Base-by-base conservation (phyloP, 1,140 invertebrate genomes). In the Leucophenga varia region DNA sequence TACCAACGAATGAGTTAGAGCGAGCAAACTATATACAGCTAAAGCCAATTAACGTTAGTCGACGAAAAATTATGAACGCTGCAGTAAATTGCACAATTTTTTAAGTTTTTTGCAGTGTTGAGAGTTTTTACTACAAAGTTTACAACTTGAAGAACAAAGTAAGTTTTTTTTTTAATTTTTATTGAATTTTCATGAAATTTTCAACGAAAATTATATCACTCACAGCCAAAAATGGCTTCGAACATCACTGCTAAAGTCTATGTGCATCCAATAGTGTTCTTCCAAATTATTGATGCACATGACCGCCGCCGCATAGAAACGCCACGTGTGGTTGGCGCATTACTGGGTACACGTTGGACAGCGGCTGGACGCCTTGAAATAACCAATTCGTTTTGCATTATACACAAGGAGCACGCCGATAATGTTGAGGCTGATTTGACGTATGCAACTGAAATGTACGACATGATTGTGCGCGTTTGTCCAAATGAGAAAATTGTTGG, bases 271-370 rank as follows among this genome's bases (percentile, higher is more conserved):
- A n/a, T 67, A 28, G 63, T 67, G 13, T 18, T 68, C 3, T 67
- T 67, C 18, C 64, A 67, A 31, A 64, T 67, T 14, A 54, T 68
- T 3, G 44, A 56, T 14, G 47, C 63, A 16, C 68, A 57, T 31
- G 63, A 67, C 5, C 63, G 64, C 6, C 64, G 63, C 2, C 36
- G 56, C 7, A 49, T 44, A 16, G 46, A 52, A 10, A 25, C 43
- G 19, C 49, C 28, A 10, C 28, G 58, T 55, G 47, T 55, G 1
- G 46, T 67, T 16, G 63, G 64, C 6, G 63, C 64, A 9, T 22
- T 67, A 31, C 19, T 67, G 43, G 63, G 63, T 1, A 50, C n/a
- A n/a, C n/a, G n/a, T n/a, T n/a, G n/a, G n/a, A 53, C 4, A 39
- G 22, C 6, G 38, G 22, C 14, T 6, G 64, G 45, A 5, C 47